Percentiles rank a stretch among this genome's conserved stretches.
phyloP scores from a whole-genome alignment of 2,888 invertebrate species.

The Lasioglossum malachurum region DNA sequence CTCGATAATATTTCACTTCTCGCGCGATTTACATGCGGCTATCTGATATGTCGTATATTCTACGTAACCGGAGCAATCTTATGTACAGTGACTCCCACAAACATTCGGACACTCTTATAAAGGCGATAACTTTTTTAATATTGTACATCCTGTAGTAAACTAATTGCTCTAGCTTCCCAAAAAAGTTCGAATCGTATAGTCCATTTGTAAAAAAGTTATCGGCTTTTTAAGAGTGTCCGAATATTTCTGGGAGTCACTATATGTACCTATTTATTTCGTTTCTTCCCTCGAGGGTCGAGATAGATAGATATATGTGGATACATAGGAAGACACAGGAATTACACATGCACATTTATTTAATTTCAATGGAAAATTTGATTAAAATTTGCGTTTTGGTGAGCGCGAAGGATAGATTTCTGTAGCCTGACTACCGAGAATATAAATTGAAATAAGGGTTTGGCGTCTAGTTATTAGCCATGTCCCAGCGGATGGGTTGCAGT shows the following conservation, averaged over 20 bases:
- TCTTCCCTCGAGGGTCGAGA: background rate
- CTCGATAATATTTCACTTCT: conserved; percentile 12
- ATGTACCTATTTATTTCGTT: background rate
- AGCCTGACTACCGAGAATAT: background rate
- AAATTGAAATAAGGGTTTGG: background rate
- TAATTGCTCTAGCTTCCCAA: too few relatives aligned
- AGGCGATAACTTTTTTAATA: too few relatives aligned
- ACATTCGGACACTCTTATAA: too few relatives aligned
- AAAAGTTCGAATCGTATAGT: too few relatives aligned
- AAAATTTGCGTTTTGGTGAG: background rate
- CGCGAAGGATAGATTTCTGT: background rate
- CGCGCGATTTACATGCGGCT: background rate
- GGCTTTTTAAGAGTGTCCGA: too few relatives aligned
- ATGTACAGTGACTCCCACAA: too few relatives aligned
- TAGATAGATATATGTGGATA: too few relatives aligned
- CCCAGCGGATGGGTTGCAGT: conserved; percentile 24
- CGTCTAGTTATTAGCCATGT: background rate
- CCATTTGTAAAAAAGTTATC: too few relatives aligned
- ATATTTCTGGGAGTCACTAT: too few relatives aligned
- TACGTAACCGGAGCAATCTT: background rate
- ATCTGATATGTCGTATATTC: background rate
- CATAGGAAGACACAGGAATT: too few relatives aligned
- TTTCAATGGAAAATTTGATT: background rate
- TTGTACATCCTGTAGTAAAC: too few relatives aligned
- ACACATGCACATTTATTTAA: too few relatives aligned